Evolutionary conservation across 2,113 vertebrate species (phyloP), one percentile per base, ranked within the genome.

Genomic region (Myodes glareolus): DNA sequence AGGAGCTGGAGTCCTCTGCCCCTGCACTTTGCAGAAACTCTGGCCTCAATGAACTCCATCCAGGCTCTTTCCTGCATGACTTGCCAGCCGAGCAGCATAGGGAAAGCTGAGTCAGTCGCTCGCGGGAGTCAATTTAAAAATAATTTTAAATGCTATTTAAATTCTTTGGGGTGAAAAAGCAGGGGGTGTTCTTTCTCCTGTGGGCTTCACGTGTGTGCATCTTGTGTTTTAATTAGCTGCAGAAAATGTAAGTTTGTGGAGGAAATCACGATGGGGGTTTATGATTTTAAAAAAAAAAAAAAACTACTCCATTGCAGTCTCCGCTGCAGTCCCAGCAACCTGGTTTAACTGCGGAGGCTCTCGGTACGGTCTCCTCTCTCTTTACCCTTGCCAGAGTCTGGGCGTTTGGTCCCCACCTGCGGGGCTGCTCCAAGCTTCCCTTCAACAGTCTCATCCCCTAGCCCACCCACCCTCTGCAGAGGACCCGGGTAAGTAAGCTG

Each of bases 261-360:
- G 92, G 88, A 45, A 1, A 95, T 96, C 33, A 0, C 9, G 89
- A 82, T 76, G 47, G 36, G 75, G 86, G 81, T 84, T 87, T 77
- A 58, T 29, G 92, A 84, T 92, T 92, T 1, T 12, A 47, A 91
- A 80, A 88, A 33, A 55, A 33, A 61, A 29, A 36, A 85, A 25
- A 50, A 25, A 50, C 95, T 63, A 25, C 97, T 97, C 98, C 98
- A 98, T 98, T 98, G 98, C 98, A 98, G 98, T 98, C 97, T 76
- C 91, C 93, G 97, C 98, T 98, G 99, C 98, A 98, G 98, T 98
- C 98, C 95, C 97, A 86, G 98, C 97, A 94, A 94, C 9, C 97
- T 21, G 97, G 90, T 84, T 68, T 6, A 61, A 72, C 98, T 98
- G 98, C 99, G 96, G 98, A 98, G 98, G 94, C 80, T 55, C 45